phyloP scores from a whole-genome alignment of 2,113 vertebrate genomes.

The Rutilus rutilus region DNA sequence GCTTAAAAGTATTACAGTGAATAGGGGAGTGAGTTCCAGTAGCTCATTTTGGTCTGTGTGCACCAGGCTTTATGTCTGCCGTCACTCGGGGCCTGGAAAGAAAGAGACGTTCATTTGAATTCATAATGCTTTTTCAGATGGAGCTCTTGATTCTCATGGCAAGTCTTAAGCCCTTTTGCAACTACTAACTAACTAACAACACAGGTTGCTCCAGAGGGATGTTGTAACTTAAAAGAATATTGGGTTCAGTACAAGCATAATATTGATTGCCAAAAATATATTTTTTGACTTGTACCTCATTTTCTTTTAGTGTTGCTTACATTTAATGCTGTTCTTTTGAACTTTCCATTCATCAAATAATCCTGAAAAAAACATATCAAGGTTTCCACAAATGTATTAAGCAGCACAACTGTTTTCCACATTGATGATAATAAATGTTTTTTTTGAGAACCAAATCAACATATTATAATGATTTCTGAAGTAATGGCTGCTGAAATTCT shows the following conservation, averaged over 20 bases:
- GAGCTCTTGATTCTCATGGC: slow-evolving; percentile 17
- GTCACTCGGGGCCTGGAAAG: slow-evolving; percentile 34
- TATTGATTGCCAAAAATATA: too few species aligned
- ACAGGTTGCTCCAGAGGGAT: too few species aligned
- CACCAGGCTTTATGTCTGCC: slow-evolving; percentile 26
- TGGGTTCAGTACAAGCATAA: too few species aligned
- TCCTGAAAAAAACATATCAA: background rate
- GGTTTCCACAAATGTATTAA: background rate
- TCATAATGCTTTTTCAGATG: slow-evolving; percentile 37
- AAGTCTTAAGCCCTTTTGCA: too few species aligned
- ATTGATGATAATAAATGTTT: background rate
- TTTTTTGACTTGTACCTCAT: too few species aligned
- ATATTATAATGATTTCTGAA: background rate
- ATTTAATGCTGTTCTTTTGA: too few species aligned
- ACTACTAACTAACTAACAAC: too few species aligned
- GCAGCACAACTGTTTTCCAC: background rate
- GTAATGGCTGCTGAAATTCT: too few species aligned
- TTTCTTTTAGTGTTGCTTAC: background rate
- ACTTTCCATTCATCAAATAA: background rate
- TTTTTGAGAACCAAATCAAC: background rate
- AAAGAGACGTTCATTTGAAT: slow-evolving; percentile 38
- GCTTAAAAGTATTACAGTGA: slow-evolving; percentile 38
- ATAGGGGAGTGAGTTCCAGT: slow-evolving; percentile 44
- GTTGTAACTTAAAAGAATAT: too few species aligned
- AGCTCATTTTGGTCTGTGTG: slow-evolving; percentile 34